Conservation (phyloP, 2,797 vertebrate genomes). For the Nannoperca obscura region DNA sequence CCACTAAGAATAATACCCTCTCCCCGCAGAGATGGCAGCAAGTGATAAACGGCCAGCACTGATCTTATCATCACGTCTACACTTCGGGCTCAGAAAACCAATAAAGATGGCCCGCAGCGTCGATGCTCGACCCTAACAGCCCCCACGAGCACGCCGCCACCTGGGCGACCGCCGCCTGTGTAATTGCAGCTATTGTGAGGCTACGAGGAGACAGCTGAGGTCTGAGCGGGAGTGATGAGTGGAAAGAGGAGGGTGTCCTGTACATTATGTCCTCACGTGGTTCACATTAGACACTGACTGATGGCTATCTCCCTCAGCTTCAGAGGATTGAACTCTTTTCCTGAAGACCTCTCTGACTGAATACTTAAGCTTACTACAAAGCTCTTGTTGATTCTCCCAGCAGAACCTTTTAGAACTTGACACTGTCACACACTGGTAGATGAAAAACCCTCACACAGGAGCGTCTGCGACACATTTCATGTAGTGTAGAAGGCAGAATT, state of each 20-base stretch:
- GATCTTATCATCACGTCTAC: constrained; percentile 58
- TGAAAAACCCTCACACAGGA: neutral
- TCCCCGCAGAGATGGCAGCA: constrained; percentile 36
- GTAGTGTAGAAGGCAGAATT: neutral
- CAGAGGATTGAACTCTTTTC: constrained; percentile 9
- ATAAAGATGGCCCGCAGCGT: constrained; percentile 54
- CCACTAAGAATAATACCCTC: constrained; percentile 13
- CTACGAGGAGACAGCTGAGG: constrained; percentile 77
- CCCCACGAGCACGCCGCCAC: constrained; percentile 49
- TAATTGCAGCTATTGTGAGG: constrained; percentile 81
- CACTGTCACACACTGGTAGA: neutral
- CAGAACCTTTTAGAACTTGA: constrained; percentile 9
- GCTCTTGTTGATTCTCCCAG: constrained; percentile 1
- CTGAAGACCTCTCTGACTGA: constrained; percentile 12
- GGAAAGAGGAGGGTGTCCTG: constrained; percentile 28
- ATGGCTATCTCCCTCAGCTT: constrained; percentile 39
- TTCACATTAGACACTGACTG: constrained; percentile 46
- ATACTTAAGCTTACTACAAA: constrained; percentile 6
- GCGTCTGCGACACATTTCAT: neutral
- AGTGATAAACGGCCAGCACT: constrained; percentile 54
- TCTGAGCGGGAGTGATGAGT: constrained; percentile 66
- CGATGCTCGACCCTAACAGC: constrained; percentile 54
- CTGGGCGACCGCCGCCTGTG: constrained; percentile 51
- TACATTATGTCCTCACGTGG: constrained; percentile 27
- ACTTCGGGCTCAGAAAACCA: constrained; percentile 48